Evolutionary conservation across 2,113 vertebrate species (phyloP).

Genomic region (Chaetura pelagica): DNA sequence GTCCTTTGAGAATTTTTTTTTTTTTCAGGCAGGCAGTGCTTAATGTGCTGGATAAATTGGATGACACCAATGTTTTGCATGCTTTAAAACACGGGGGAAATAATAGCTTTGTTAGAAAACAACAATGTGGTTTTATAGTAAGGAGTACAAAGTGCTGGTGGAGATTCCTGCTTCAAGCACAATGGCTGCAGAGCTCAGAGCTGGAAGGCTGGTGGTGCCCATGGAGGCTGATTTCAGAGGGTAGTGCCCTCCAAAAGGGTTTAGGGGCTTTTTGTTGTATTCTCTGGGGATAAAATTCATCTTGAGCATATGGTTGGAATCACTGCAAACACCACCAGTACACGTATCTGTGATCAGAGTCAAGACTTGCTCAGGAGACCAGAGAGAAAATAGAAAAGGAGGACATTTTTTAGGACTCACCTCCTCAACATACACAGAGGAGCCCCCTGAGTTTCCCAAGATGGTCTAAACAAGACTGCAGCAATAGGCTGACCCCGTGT

Average conservation of each 20-base stretch:
- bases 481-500: background rate
- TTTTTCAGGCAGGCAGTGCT: background rate
- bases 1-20: background rate
- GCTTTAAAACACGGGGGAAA: constrained; percentile 31
- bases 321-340: background rate
- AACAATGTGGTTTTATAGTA: background rate
- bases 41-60: constrained; percentile 45
- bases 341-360: background rate
- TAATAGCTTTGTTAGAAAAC: constrained; percentile 39
- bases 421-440: fast-evolving
- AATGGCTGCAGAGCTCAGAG: background rate
- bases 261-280: background rate
- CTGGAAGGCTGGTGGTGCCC: background rate
- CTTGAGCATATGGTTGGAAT: background rate
- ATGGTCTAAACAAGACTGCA: background rate
- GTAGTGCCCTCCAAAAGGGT: background rate
- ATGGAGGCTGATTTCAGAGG: background rate
- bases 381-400: background rate
- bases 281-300: background rate
- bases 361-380: background rate
- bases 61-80: constrained; percentile 44
- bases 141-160: background rate
- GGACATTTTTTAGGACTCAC: background rate
- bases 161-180: background rate
- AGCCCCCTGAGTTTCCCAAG: background rate